Evolutionary conservation across 2,797 vertebrate genomes (phyloP).

Genomic region (Falco cherrug): DNA sequence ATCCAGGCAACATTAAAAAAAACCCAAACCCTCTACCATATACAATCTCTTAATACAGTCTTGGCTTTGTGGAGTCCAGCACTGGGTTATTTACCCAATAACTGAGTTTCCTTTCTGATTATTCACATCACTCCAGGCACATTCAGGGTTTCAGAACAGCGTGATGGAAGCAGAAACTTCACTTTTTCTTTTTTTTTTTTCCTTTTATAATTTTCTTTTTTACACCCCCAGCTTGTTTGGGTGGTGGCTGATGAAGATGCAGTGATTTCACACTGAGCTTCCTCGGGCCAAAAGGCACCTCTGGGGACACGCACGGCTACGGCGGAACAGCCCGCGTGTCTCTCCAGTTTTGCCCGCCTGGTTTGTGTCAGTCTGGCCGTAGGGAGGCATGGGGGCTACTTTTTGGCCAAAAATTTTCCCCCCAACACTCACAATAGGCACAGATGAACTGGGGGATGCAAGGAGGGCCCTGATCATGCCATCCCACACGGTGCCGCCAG

Average conservation of each 20-base stretch:
- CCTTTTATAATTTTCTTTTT: rapidly evolving
- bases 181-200: not conserved
- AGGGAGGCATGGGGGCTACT: not conserved
- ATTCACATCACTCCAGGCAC: constrained; percentile 52
- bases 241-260: not conserved
- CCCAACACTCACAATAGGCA: not conserved
- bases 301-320: not conserved
- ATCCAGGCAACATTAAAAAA: constrained; percentile 79
- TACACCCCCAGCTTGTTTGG: not conserved
- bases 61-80: constrained; percentile 42
- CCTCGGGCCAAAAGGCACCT: not conserved
- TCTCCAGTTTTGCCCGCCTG: rapidly evolving
- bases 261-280: not conserved
- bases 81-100: constrained; percentile 63
- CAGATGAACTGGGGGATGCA: not conserved
- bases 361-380: not conserved
- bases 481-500: not conserved
- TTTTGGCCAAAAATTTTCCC: not conserved
- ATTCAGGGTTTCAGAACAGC: constrained; percentile 46
- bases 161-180: not conserved
- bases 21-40: constrained; percentile 34
- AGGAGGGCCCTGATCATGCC: not conserved
- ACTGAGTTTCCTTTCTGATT: constrained; percentile 66
- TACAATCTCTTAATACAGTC: constrained; percentile 67
- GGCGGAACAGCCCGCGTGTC: not conserved